Conservation (phyloP, 2,797 vertebrate species). For the Scomberomorus guttatus region DNA sequence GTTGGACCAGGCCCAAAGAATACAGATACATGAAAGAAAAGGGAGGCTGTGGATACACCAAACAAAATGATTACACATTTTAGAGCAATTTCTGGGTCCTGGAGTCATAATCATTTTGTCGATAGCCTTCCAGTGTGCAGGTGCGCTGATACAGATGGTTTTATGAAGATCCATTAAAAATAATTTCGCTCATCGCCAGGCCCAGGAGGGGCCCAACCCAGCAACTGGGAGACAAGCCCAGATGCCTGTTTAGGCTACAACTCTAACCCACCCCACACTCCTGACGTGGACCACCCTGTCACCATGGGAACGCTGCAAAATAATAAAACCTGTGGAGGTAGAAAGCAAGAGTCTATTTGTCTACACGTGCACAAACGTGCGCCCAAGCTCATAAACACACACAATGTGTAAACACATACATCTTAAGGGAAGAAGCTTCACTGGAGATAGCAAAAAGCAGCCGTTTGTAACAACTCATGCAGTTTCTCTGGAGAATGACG, state of each 20-base stretch:
- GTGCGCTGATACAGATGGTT: slow-evolving; percentile 88
- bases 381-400: slow-evolving; percentile 7
- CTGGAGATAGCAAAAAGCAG: slow-evolving; percentile 22
- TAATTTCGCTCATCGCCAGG: slow-evolving; percentile 86
- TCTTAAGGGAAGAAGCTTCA: slow-evolving; percentile 16
- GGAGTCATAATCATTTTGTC: slow-evolving; percentile 88
- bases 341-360: slow-evolving; percentile 20
- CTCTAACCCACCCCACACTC: slow-evolving; percentile 52
- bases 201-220: slow-evolving; percentile 84
- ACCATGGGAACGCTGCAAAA: slow-evolving; percentile 64
- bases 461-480: slow-evolving; percentile 23
- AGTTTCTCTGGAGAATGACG: slow-evolving; percentile 18
- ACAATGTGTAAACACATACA: slow-evolving; percentile 7
- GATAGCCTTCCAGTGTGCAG: slow-evolving; percentile 88
- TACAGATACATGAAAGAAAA: slow-evolving; percentile 74
- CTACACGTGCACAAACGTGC: slow-evolving; percentile 1
- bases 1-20: slow-evolving; percentile 74
- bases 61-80: slow-evolving; percentile 89
- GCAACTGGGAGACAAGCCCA: slow-evolving; percentile 76
- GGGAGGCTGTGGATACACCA: slow-evolving; percentile 77
- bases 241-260: slow-evolving; percentile 75
- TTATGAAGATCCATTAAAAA: slow-evolving; percentile 91
- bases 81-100: slow-evolving; percentile 85
- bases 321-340: slow-evolving; percentile 51
- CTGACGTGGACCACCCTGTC: slow-evolving; percentile 66